Evolutionary conservation across 2,888 invertebrate genomes (phyloP).

Genomic region (Dasypolia templi): DNA sequence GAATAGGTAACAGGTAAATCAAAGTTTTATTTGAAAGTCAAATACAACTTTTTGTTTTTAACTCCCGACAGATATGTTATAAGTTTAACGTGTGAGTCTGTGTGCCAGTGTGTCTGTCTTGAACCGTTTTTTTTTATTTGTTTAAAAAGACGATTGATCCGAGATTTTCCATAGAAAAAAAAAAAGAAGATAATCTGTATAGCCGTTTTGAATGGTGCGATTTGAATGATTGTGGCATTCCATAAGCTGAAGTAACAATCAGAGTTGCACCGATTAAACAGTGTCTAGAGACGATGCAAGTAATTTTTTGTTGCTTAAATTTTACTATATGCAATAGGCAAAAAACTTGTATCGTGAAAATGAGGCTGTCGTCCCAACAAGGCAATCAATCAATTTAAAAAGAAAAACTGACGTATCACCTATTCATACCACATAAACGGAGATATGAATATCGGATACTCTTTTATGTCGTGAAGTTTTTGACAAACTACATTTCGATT

Average conservation of each 20-base stretch:
- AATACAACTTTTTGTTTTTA: background rate
- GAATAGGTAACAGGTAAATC: background rate
- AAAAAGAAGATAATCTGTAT: too few species aligned
- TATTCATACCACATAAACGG: background rate
- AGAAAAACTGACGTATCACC: constrained; percentile 19
- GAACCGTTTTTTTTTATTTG: too few species aligned
- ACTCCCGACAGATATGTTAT: too few species aligned
- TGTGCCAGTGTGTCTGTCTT: too few species aligned
- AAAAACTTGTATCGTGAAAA: background rate
- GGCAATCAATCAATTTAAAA: constrained; percentile 46
- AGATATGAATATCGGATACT: constrained; percentile 21
- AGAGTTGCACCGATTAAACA: too few species aligned
- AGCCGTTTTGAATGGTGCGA: background rate
- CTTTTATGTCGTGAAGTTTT: constrained; percentile 23
- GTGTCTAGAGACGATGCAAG: background rate
- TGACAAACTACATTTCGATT: constrained; percentile 5
- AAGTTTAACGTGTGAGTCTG: too few species aligned
- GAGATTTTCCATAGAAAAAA: too few species aligned
- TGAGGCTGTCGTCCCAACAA: background rate
- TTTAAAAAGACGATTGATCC: too few species aligned
- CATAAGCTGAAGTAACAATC: too few species aligned
- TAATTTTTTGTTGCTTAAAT: background rate
- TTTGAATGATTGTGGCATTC: too few species aligned
- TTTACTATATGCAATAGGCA: background rate
- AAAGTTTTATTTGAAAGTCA: background rate